Evolutionary conservation across 2,113 vertebrate species (phyloP), one percentile per base, ranked within the genome.

Genomic region (Serinus canaria): DNA sequence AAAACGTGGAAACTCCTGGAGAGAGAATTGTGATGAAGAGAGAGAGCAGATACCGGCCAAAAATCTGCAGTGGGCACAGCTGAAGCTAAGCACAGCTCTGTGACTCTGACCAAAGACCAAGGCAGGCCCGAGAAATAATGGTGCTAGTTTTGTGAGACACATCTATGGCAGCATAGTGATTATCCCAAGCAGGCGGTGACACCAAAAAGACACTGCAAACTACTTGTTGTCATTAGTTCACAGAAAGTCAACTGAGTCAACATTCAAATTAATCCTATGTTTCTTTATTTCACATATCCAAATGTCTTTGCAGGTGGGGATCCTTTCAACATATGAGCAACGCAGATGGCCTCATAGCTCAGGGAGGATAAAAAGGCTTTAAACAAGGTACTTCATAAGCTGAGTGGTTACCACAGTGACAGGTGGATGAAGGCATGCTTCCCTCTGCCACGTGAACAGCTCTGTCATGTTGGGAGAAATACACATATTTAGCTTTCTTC

Each of bases 251-350:
- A 66, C 50, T 93, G 89, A 95, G 46, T 94, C 87, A 92, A 67
- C 68, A 82, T 86, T 86, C 18, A 93, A 90, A 94, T 80, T 77
- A 92, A 88, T 59, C 46, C 15, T 1, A 23, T 83, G 79, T 86
- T 87, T 89, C 47, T 84, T 89, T 83, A 77, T 47, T 93, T 94
- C 72, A 92, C 30, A 49, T 68, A 88, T 52, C 64, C 87, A 93
- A 93, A 80, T 86, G 56, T 64, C 91, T 83, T 89, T 75, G 60
- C 66, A 95, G 60, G 82, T 86, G 64, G 47, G 15, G 64, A 94
- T 67, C 44, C 76, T 97, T 95, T 95, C 92, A 96, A 88, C 85
- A 56, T 39, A 87, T 28, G 58, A 93, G 68, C 79, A 93, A 89
- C 44, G 89, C 73, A 63, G 72, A 80, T 86, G 67, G 80, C 79